Evolutionary conservation across 2,888 invertebrate species (phyloP), one percentile per base, ranked within the genome.

Genomic region (Abrostola tripartita): DNA sequence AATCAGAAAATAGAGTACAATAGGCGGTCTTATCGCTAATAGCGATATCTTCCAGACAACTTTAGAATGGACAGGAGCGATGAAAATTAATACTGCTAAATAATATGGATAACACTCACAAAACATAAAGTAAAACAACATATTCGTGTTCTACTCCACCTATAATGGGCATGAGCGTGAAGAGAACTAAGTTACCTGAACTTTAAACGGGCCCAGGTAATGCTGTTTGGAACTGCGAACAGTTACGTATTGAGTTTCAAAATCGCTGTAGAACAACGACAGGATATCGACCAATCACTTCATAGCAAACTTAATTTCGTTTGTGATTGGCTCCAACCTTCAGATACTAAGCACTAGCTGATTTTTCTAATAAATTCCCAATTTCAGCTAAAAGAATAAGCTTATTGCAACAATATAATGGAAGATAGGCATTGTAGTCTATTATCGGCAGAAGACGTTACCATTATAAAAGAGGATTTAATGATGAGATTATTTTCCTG

Each of bases 211-310:
- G 37, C 67, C 61, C 56, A 52, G 65, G 49, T 74, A 64, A 74
- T 64, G 61, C 41, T 74, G 74, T 74, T 71, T 51, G 51, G 5
- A 74, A 71, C 67, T 74, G 55, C 24, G 42, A 59, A 69, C 65
- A 62, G 60, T 63, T 65, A 66, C 62, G 59, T 67, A 74, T 64
- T 63, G 74, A 64, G 67, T 74, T 74, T 64, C 58, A 37, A 62
- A 52, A 67, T 71, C 53, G 49, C 12, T 51, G 59, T 41, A n/a
- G 37, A 71, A 37, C 14, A 55, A 36, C n/a, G 37, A 51, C 52
- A 53, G 38, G 61, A 70, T 63, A 38, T 40, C 56, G 47, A n/a
- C 42, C 40, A 59, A 55, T 71, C 52, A 64, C 52, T 61, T 42
- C 24, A 6, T 37, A 49, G 6, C n/a, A 35, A 55, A 67, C n/a